These are phyloP conservation scores for Cephalotes varians DNA, from an alignment of 2,888 invertebrate genomes.

Conservation along the genomic window DNA sequence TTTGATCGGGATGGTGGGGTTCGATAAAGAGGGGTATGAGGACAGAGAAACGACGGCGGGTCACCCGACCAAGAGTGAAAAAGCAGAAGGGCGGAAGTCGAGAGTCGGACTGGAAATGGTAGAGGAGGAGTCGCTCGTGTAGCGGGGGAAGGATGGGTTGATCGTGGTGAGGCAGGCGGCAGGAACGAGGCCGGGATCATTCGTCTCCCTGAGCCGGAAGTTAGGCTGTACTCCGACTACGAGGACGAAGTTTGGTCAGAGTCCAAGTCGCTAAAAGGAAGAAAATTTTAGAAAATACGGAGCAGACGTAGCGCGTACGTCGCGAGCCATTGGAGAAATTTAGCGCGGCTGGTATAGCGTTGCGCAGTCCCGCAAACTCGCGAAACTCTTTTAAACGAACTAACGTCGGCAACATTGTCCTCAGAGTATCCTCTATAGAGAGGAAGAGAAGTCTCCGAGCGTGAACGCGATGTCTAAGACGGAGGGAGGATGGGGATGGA, in stretches of 20 bases:
- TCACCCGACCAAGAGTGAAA: conserved; percentile 71
- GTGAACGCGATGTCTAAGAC: conserved; percentile 26
- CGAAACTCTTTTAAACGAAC: conserved; percentile 75
- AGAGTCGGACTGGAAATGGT: conserved; percentile 61
- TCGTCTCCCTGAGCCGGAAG: conserved; percentile 82
- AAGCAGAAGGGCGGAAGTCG: conserved; percentile 75
- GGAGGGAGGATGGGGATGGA: conserved; percentile 24
- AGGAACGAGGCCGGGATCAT: conserved; percentile 72
- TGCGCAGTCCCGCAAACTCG: conserved; percentile 65
- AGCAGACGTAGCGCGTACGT: conserved; percentile 60
- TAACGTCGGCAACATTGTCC: conserved; percentile 66
- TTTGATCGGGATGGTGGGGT: conserved; percentile 68
- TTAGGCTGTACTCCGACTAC: conserved; percentile 78
- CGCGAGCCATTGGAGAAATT: conserved; percentile 76
- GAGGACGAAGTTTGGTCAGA: conserved; percentile 81
- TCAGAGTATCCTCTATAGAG: conserved; percentile 56
- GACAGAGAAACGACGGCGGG: conserved; percentile 52
- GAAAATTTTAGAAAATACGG: conserved; percentile 81
- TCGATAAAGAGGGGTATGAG: conserved; percentile 54
- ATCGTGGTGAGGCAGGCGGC: conserved; percentile 25
- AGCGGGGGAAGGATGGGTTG: conserved; percentile 29
- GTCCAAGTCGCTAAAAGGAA: conserved; percentile 84
- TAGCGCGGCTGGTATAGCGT: conserved; percentile 67
- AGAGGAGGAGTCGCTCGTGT: conserved; percentile 52
- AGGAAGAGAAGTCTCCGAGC: conserved; percentile 28